Base-by-base conservation (phyloP, 2,888 invertebrate species). In the Gisinianus flammeolus region DNA sequence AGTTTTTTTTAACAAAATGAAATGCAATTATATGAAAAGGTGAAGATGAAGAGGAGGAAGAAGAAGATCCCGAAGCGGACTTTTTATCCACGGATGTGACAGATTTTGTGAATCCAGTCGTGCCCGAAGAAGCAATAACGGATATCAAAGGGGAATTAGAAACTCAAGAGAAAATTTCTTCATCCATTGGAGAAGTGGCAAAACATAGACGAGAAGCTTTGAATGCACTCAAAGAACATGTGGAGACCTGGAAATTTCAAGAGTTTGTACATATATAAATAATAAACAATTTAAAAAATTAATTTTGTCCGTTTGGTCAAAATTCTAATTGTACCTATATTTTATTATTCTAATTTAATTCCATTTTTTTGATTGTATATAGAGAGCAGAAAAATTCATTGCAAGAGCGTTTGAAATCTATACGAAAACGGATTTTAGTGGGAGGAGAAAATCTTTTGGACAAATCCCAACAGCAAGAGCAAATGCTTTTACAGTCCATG, bases 401-500 rank as follows among this genome's bases (percentile, higher is more conserved):
- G 12, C 79, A 93, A 81, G 92, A 92, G 72, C 87, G 98, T 5
- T 90, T 93, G 79, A 92, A 94, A 79, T 97, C 97, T 86, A 91
- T 99, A 77, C 91, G 92, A 81, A 93, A 93, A 8, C 98, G 97
- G 87, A 96, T 99, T 76, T 90, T 99, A 28, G 95, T 98, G 0
- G 99, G 99, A 0, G 99, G 99, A 0, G 98, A 98, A 88, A 99
- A 99, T 88, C 90, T 99, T 8, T 89, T 99, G 81, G 98, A 98
- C 87, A 98, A 98, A 87, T 97, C 97, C 0, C 96, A 98, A 86
- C 92, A 94, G 0, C 98, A 99, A 87, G 93, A 97, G 77, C 90
- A 92, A 79, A 89, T 98, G 76, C 89, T 99, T 72, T 96, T 96
- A 85, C 94, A 94, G 80, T 94, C 96, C 0, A 93, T 95, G 19